phyloP scores from a whole-genome alignment of 1,140 invertebrate genomes.

The Anoplophora glabripennis region DNA sequence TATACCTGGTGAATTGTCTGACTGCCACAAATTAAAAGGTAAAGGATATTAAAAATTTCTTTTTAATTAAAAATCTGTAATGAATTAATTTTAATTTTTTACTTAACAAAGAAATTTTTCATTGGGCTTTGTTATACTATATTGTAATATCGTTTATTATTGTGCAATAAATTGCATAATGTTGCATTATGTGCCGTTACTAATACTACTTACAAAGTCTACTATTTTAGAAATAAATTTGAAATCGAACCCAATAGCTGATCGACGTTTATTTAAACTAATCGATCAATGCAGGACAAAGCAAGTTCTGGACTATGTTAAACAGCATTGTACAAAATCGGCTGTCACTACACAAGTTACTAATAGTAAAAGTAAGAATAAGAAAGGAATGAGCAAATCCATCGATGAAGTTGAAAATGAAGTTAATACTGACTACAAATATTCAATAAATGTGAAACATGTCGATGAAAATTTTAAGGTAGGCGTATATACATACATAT shows the following conservation, averaged over 20 bases:
- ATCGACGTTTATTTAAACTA: conserved; percentile 69
- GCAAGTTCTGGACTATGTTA: conserved; percentile 67
- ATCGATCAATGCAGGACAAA: conserved; percentile 68
- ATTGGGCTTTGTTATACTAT: background rate
- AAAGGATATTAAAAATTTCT: conserved; percentile 31
- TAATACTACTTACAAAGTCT: background rate
- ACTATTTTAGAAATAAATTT: conserved; percentile 31
- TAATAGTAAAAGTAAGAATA: conserved; percentile 54
- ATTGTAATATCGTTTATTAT: background rate
- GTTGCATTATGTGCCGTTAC: background rate
- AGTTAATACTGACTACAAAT: conserved; percentile 34
- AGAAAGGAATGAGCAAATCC: conserved; percentile 48
- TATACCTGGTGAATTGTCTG: conserved; percentile 63
- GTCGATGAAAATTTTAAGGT: conserved; percentile 28
- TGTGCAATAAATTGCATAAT: no score
- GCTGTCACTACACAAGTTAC: conserved; percentile 43
- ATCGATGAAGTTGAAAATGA: conserved; percentile 36
- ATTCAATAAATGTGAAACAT: conserved; percentile 42
- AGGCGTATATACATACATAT: background rate
- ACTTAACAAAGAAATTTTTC: conserved; percentile 18
- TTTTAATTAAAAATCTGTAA: conserved; percentile 14
- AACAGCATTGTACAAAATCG: conserved; percentile 57
- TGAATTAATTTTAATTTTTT: conserved; percentile 26
- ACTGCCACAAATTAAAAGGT: conserved; percentile 69
- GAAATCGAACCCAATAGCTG: conserved; percentile 72